These are phyloP conservation scores for Psilopsiagon aymara DNA, from an alignment of 2,113 vertebrate genomes.

Conservation along the genomic window DNA sequence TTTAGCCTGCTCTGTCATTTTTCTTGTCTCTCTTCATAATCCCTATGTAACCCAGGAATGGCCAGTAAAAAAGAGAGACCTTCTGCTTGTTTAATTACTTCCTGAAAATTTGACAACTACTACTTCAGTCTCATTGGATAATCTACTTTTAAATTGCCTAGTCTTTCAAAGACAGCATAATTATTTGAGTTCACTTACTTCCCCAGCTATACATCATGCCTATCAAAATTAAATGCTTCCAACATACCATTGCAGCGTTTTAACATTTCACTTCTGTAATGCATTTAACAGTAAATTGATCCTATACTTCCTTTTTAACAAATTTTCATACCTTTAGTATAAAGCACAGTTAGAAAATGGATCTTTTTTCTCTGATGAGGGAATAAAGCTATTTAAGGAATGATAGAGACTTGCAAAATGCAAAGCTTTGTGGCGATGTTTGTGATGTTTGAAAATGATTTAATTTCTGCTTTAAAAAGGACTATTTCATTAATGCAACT, in stretches of 20 bases:
- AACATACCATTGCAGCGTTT: slow-evolving; percentile 58
- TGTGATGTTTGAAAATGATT: background rate
- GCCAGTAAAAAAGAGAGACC: slow-evolving; percentile 77
- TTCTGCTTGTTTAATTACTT: slow-evolving; percentile 82
- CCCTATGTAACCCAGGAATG: slow-evolving; percentile 80
- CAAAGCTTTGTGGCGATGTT: background rate
- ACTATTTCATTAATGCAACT: background rate
- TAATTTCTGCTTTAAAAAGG: background rate
- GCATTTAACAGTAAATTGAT: slow-evolving; percentile 41
- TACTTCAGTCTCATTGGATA: slow-evolving; percentile 72
- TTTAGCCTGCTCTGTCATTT: slow-evolving; percentile 74
- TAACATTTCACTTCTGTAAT: slow-evolving; percentile 36
- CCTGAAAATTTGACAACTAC: slow-evolving; percentile 78
- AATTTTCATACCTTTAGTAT: slow-evolving; percentile 11
- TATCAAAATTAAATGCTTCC: slow-evolving; percentile 77
- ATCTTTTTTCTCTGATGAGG: background rate
- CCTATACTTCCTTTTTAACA: slow-evolving; percentile 42
- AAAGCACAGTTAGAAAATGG: background rate
- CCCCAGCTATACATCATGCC: slow-evolving; percentile 80
- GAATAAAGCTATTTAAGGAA: background rate
- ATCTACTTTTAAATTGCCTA: slow-evolving; percentile 76
- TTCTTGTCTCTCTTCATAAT: slow-evolving; percentile 84
- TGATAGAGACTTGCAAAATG: background rate
- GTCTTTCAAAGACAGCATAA: slow-evolving; percentile 78
- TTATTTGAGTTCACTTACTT: slow-evolving; percentile 78